Base-by-base conservation (phyloP, 2,797 vertebrate genomes). In the Pantherophis vulpinus region DNA sequence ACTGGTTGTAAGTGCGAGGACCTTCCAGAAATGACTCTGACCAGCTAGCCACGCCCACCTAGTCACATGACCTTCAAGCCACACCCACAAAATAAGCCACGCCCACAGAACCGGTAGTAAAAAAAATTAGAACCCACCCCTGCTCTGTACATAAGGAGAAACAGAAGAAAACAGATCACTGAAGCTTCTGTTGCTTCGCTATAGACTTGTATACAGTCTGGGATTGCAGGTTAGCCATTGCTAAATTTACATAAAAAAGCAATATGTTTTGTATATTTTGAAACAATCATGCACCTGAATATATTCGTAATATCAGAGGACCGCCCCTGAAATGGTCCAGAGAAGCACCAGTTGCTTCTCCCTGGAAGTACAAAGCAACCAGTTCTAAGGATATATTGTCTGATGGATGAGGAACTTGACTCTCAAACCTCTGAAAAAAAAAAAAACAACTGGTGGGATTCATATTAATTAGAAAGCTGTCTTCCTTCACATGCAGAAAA, bases 111-210 rank as follows among this genome's bases (percentile, higher is more conserved):
- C 42, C 42, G 3, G 42, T 42, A 42, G 42, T 42, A 42, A 42
- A 42, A 42, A 3, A 42, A 42, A 0, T 42, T 42, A 42, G 42
- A 42, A 42, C 42, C 42, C 42, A 42, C 42, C 42, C 42, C 42
- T 42, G 42, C 42, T 94, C 95, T 37, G 56, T 96, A 97, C 1
- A 61, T 96, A 95, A 96, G 92, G 95, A 90, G 95, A 95, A 97
- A 86, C 93, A 95, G 92, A 94, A 96, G 93, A 88, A 93, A 96
- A 94, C 93, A 95, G 94, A 95, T 96, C 94, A 96, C 66, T 96
- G 96, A 97, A 42, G 42, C 42, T 42, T 42, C 42, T 42, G 42
- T 42, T 97, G 95, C 94, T 66, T 96, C 95, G 97, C 95, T 91
- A 86, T 70, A 60, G 4, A 83, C 92, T 13, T 92, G 92, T 2